Conservation (phyloP, 2,113 vertebrate species). For the Petrocephalus microphthalmus region DNA sequence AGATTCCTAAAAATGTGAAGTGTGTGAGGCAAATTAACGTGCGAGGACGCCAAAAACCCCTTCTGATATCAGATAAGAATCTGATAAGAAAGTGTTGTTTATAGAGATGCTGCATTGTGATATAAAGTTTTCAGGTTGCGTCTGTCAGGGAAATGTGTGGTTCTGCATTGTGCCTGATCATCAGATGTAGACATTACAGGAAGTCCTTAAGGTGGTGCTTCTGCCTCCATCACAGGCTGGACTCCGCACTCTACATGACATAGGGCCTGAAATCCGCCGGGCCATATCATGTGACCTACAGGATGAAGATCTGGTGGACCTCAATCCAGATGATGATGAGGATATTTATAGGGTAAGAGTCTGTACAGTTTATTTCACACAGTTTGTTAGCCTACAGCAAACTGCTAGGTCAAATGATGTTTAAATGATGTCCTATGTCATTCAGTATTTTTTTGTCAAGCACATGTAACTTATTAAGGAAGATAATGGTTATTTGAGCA, state of each 20-base stretch:
- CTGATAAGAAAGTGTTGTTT: background rate
- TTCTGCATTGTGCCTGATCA: background rate
- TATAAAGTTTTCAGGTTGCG: background rate
- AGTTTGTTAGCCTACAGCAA: background rate
- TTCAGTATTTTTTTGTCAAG: background rate
- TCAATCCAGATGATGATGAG: slow-evolving; percentile 90
- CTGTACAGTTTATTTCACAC: slow-evolving; percentile 42
- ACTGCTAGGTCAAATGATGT: background rate
- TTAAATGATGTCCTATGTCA: background rate
- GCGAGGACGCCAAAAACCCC: background rate
- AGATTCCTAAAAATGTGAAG: background rate
- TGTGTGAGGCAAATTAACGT: background rate
- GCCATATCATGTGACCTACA: slow-evolving; percentile 99
- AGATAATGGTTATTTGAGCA: background rate
- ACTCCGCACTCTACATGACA: slow-evolving; percentile 97
- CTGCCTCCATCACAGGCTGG: slow-evolving; percentile 93
- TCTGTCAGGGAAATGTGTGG: background rate
- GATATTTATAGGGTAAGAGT: slow-evolving; percentile 95
- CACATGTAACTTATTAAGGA: background rate
- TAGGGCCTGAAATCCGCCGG: slow-evolving; percentile 97
- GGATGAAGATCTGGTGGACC: slow-evolving; percentile 94
- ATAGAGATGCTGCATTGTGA: background rate
- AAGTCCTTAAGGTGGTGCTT: slow-evolving; percentile 49
- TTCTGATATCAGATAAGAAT: background rate
- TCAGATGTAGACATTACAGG: background rate